phyloP scores from a whole-genome alignment of 2,113 vertebrate genomes.

The Crotalus helleri region DNA sequence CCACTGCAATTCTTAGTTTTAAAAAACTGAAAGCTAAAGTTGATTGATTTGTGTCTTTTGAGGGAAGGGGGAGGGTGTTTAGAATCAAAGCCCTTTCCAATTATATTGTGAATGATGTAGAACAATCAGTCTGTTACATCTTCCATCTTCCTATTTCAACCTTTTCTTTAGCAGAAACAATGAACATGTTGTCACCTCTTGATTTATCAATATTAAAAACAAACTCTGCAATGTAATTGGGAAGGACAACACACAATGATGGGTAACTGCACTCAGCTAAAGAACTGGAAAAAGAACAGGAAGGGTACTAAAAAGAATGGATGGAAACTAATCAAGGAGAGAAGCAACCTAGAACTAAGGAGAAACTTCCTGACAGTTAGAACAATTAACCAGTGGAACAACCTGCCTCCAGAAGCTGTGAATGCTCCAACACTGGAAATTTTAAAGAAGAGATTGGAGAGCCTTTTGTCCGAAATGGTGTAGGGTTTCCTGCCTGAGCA shows the following conservation, averaged over 20 bases:
- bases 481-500: no score
- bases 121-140: neutral
- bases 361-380: no score
- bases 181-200: neutral
- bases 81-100: neutral
- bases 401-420: no score
- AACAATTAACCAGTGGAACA: no score
- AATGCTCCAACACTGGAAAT: no score
- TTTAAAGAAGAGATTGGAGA: no score
- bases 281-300: neutral
- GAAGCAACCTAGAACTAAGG: no score
- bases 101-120: neutral
- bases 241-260: neutral
- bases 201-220: neutral
- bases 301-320: neutral
- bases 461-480: no score
- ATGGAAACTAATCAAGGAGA: no score
- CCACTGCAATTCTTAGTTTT: neutral
- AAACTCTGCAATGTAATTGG: neutral
- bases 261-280: neutral
- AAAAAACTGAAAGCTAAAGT: neutral
- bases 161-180: neutral
- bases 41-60: neutral
- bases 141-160: neutral
- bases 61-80: neutral